Conservation (phyloP, 2,888 invertebrate species). For the Smittia sp. region DNA sequence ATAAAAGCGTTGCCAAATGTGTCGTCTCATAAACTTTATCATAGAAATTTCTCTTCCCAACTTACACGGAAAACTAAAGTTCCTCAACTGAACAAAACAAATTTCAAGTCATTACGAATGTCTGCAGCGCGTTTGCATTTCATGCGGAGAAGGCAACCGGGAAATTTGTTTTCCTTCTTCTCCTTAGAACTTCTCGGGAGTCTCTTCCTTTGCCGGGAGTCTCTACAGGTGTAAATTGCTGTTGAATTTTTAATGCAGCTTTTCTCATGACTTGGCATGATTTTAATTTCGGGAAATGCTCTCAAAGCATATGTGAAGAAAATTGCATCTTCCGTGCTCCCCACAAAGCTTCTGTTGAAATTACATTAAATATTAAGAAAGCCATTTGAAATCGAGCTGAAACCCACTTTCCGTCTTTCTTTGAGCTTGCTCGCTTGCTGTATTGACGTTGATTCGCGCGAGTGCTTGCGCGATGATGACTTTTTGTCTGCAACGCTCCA, state of each 20-base stretch:
- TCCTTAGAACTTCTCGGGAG: not conserved
- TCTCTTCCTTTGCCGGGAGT: not conserved
- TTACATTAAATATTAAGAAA: slow-evolving; percentile 26
- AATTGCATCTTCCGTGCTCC: not conserved
- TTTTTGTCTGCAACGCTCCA: not conserved
- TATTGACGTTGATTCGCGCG: not conserved
- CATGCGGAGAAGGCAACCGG: not conserved
- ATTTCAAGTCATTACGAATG: not conserved
- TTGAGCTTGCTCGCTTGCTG: not conserved
- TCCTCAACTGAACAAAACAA: not conserved
- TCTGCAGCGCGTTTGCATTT: not conserved
- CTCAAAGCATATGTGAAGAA: not conserved
- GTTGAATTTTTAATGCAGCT: slow-evolving; percentile 30
- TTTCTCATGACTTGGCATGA: slow-evolving; percentile 7
- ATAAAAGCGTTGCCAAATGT: too few species aligned
- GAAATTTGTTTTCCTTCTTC: not conserved
- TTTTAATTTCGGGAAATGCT: slow-evolving; percentile 4
- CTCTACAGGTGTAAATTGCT: slow-evolving; percentile 32
- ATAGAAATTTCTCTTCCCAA: too few species aligned
- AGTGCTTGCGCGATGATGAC: not conserved
- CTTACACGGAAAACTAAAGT: not conserved
- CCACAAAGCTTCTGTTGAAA: not conserved
- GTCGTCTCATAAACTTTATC: too few species aligned
- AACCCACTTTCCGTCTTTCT: not conserved
- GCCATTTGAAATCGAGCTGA: not conserved